A percentile compares a stretch with the other conserved stretches of the same genome.
These are phyloP conservation scores for Netelia inedita DNA, from an alignment of 2,888 invertebrate species.

Conservation along the genomic window DNA sequence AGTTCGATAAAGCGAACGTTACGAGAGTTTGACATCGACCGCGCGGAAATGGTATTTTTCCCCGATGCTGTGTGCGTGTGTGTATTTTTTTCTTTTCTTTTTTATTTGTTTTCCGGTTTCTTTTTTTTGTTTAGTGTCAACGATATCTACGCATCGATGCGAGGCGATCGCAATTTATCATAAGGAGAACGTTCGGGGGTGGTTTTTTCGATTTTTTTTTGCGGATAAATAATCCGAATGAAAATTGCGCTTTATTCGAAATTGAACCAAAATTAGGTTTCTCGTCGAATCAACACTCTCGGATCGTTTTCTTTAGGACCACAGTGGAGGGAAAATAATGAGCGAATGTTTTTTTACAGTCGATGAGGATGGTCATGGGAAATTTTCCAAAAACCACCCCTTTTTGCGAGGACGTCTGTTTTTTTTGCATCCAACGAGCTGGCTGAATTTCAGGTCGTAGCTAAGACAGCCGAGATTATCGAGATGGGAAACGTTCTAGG, in stretches of 20 bases:
- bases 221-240: no score
- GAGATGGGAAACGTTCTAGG: slow-evolving; percentile 64
- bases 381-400: background rate
- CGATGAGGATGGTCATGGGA: background rate
- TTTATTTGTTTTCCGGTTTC: background rate
- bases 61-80: background rate
- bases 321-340: background rate
- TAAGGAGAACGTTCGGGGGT: no score
- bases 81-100: slow-evolving; percentile 3
- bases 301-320: no score
- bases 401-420: background rate
- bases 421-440: slow-evolving; percentile 3
- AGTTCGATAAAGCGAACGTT: slow-evolving; percentile 85
- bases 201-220: no score
- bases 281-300: no score
- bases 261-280: no score
- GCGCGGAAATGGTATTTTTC: slow-evolving; percentile 53
- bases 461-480: slow-evolving; percentile 51
- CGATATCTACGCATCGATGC: background rate
- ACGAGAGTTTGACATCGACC: slow-evolving; percentile 83
- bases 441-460: background rate
- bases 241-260: no score
- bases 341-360: background rate
- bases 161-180: no score
- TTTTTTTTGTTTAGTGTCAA: background rate